A percentile compares a stretch with the other conserved stretches of the same genome.
phyloP scores from a whole-genome alignment of 2,888 invertebrate species.

The Mythimna pallens region DNA sequence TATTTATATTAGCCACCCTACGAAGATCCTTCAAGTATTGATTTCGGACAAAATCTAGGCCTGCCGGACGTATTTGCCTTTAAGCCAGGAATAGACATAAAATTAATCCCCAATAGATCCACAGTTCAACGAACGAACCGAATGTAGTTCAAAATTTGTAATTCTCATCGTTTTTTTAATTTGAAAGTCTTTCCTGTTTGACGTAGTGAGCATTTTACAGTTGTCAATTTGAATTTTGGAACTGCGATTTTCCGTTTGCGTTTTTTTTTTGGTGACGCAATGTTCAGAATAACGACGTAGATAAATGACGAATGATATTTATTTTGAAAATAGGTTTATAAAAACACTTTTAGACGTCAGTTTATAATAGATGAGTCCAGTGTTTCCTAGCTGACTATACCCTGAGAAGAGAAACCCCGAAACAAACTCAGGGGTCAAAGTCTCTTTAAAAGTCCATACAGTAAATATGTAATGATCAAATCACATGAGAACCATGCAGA shows the following conservation, averaged over 20 bases:
- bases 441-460: no score
- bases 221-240: conserved; percentile 42
- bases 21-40: not conserved
- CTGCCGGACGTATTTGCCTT: not conserved
- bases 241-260: conserved; percentile 1
- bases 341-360: no score
- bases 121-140: conserved; percentile 73
- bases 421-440: no score
- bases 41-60: not conserved
- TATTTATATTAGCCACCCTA: not conserved
- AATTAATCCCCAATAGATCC: conserved; percentile 22
- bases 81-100: not conserved
- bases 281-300: not conserved
- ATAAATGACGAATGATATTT: no score
- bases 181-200: conserved; percentile 57
- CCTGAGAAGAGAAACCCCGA: no score
- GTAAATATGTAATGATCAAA: no score
- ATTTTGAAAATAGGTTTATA: no score
- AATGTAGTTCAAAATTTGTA: conserved; percentile 76
- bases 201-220: conserved; percentile 32
- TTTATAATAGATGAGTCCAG: no score
- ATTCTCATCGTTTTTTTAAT: conserved; percentile 72
- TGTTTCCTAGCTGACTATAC: no score
- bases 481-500: no score
- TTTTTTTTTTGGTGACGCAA: conserved; percentile 1